Percentiles rank a stretch among this genome's conserved stretches.
Evolutionary conservation across 2,113 vertebrate genomes (phyloP).

Genomic region (Sclerurus mexicanus): DNA sequence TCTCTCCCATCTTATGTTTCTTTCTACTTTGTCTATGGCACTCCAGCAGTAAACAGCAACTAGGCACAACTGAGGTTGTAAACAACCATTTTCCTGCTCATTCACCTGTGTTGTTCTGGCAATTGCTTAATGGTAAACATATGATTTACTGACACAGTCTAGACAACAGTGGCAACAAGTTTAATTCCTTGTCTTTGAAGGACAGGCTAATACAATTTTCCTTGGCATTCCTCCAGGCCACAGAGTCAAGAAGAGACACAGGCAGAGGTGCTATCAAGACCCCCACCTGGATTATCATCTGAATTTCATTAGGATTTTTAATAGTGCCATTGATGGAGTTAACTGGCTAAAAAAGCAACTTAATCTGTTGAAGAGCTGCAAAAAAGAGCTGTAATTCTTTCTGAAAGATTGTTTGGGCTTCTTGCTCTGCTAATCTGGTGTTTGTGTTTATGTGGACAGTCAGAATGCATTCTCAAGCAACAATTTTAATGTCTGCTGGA

Average conservation of each 20-base stretch:
- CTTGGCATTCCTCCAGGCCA: conserved; percentile 1
- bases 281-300: neutral
- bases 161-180: neutral
- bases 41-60: neutral
- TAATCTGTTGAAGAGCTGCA: neutral
- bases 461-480: conserved; percentile 7
- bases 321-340: neutral
- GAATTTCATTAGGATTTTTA: conserved; percentile 35
- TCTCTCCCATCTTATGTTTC: neutral
- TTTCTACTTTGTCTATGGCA: neutral
- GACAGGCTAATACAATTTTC: neutral
- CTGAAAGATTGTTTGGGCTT: conserved; percentile 15
- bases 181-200: neutral
- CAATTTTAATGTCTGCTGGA: neutral
- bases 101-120: neutral
- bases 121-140: neutral
- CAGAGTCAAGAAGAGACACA: neutral
- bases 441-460: conserved; percentile 2
- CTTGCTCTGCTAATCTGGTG: neutral
- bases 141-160: neutral
- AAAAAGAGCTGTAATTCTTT: neutral
- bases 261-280: neutral
- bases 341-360: neutral
- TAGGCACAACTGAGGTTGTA: neutral
- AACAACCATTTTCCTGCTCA: neutral